Conservation (phyloP, 2,797 vertebrate genomes). For the Salarias fasciatus region DNA sequence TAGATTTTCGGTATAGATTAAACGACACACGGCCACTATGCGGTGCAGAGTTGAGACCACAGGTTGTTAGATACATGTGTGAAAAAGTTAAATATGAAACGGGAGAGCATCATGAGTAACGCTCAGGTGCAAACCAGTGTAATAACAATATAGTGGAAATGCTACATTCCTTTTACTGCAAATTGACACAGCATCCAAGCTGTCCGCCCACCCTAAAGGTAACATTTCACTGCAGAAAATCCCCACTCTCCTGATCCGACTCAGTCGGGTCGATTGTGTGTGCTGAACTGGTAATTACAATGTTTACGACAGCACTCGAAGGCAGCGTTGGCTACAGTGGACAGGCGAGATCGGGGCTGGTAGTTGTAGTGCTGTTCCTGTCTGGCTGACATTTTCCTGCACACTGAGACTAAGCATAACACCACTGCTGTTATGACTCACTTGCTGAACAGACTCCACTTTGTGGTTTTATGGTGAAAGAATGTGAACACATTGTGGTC, state of each 20-base stretch:
- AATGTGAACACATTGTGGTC: slow-evolving; percentile 73
- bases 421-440: slow-evolving; percentile 81
- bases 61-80: slow-evolving; percentile 12
- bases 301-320: slow-evolving; percentile 73
- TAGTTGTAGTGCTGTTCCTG: slow-evolving; percentile 70
- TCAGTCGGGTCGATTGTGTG: slow-evolving; percentile 59
- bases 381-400: slow-evolving; percentile 79
- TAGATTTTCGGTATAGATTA: slow-evolving; percentile 15
- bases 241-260: slow-evolving; percentile 49
- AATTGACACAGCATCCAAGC: slow-evolving; percentile 47
- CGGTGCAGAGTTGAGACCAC: not conserved
- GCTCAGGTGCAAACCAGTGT: slow-evolving; percentile 19
- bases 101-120: slow-evolving; percentile 15
- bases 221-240: slow-evolving; percentile 70
- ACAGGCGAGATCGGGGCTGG: slow-evolving; percentile 63
- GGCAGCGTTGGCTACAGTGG: slow-evolving; percentile 64
- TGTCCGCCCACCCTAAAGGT: slow-evolving; percentile 56
- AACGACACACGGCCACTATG: slow-evolving; percentile 23
- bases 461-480: slow-evolving; percentile 81
- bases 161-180: slow-evolving; percentile 45
- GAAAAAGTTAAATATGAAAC: slow-evolving; percentile 9
- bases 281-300: slow-evolving; percentile 75
- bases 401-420: slow-evolving; percentile 80
- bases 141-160: slow-evolving; percentile 45
- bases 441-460: slow-evolving; percentile 79